phyloP scores from a whole-genome alignment of 2,888 invertebrate genomes.

The Andrena haemorrhoa region DNA sequence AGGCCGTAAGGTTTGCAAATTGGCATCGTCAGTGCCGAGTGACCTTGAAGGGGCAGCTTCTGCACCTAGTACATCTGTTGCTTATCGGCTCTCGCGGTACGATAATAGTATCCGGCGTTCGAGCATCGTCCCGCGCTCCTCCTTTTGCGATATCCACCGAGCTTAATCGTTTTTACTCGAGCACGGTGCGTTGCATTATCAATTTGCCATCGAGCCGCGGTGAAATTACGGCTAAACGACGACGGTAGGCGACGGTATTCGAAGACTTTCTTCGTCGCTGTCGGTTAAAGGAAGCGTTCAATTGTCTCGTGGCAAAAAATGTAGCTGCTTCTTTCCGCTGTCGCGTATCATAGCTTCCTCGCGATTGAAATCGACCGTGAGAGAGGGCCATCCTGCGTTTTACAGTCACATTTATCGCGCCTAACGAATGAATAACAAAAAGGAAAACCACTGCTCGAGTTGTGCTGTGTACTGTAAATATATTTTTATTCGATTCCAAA shows the following conservation, averaged over 20 bases:
- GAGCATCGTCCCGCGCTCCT: neutral
- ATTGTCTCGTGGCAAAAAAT: neutral
- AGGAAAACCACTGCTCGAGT: too few relatives aligned
- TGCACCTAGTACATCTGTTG: neutral
- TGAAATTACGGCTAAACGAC: slow-evolving; percentile 13
- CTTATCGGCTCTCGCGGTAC: neutral
- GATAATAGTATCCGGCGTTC: slow-evolving; percentile 29
- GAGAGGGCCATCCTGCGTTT: neutral
- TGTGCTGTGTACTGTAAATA: too few relatives aligned
- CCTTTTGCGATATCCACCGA: neutral
- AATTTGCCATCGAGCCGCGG: neutral
- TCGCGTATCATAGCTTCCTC: neutral
- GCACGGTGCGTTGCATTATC: slow-evolving; percentile 5
- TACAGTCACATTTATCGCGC: too few relatives aligned
- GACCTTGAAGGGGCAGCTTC: neutral
- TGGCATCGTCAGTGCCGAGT: neutral
- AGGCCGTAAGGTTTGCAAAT: neutral
- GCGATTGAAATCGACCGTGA: neutral
- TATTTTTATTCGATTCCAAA: too few relatives aligned
- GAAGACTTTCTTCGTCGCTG: neutral
- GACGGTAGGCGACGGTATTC: neutral
- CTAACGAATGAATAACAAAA: too few relatives aligned
- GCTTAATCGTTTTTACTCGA: slow-evolving; percentile 6
- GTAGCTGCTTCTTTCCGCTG: neutral
- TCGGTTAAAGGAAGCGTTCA: neutral